Evolutionary conservation across 2,888 invertebrate genomes (phyloP).

Genomic region (Polyommatus icarus): DNA sequence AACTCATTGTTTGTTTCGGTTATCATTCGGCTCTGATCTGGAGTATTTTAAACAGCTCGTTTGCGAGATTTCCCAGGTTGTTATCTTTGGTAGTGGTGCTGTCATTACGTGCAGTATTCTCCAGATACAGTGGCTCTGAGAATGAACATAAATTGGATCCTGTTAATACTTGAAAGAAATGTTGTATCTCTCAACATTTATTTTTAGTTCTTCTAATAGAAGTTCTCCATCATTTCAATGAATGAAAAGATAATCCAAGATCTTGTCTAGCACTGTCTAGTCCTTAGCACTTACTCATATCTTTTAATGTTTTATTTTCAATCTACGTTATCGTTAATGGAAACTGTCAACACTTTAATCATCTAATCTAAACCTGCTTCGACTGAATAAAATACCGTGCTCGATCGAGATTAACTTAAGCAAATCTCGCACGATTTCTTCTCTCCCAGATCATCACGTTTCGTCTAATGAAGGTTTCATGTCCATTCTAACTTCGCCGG

Average conservation of each 20-base stretch:
- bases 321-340: background rate
- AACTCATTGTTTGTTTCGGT: conserved; percentile 68
- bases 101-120: conserved; percentile 73
- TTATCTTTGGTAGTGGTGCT: conserved; percentile 62
- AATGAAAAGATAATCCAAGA: background rate
- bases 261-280: background rate
- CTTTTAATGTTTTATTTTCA: background rate
- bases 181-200: background rate
- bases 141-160: conserved; percentile 26
- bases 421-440: conserved; percentile 21
- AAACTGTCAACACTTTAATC: background rate
- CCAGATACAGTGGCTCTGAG: conserved; percentile 48
- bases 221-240: background rate
- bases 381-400: background rate
- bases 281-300: background rate
- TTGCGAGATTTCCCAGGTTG: conserved; percentile 71
- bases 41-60: conserved; percentile 63
- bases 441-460: conserved; percentile 13
- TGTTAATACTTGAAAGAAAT: conserved; percentile 1
- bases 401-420: conserved; percentile 13
- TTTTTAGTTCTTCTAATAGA: background rate
- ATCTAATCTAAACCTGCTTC: background rate
- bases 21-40: conserved; percentile 69
- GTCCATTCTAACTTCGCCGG: conserved; percentile 38
- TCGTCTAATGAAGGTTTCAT: conserved; percentile 20